A percentile compares a stretch with the other conserved stretches of the same genome.
Evolutionary conservation across 2,888 invertebrate species (phyloP).

Genomic region (Physocephala rufipes): DNA sequence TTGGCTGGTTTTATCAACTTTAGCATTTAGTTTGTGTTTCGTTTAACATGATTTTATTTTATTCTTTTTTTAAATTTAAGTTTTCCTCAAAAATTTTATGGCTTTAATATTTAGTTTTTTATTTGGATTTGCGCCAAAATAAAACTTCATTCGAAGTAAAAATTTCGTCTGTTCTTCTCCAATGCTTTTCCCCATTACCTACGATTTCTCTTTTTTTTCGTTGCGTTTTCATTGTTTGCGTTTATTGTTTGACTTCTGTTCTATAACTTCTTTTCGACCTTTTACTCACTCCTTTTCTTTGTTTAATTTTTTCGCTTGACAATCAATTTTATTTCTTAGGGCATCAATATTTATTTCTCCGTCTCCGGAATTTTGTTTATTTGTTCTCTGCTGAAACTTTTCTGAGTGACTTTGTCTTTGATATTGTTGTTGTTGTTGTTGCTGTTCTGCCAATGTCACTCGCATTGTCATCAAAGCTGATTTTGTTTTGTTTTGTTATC

Average conservation of each 20-base stretch:
- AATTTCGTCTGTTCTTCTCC: neutral
- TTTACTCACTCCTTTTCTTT: neutral
- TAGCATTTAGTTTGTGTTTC: too few species aligned
- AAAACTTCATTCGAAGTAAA: neutral
- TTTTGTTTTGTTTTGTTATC: too few species aligned
- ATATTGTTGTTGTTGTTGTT: neutral
- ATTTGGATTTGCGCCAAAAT: neutral
- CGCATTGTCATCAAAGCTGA: too few species aligned
- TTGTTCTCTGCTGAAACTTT: neutral
- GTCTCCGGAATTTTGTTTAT: neutral
- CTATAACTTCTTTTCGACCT: too few species aligned
- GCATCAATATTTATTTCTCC: neutral
- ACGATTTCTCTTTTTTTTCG: too few species aligned
- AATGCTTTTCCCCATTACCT: neutral
- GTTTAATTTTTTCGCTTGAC: neutral
- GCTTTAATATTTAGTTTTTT: neutral
- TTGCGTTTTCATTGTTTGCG: too few species aligned
- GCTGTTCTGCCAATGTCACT: too few species aligned
- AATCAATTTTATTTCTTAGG: neutral
- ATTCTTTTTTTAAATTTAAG: neutral
- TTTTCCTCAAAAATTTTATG: neutral
- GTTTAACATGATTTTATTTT: too few species aligned
- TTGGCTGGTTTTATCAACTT: too few species aligned
- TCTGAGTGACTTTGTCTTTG: slow-evolving; percentile 21
- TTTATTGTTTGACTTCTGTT: too few species aligned